These are phyloP conservation scores for Heterotis niloticus DNA, from an alignment of 2,113 vertebrate genomes.

Conservation along the genomic window DNA sequence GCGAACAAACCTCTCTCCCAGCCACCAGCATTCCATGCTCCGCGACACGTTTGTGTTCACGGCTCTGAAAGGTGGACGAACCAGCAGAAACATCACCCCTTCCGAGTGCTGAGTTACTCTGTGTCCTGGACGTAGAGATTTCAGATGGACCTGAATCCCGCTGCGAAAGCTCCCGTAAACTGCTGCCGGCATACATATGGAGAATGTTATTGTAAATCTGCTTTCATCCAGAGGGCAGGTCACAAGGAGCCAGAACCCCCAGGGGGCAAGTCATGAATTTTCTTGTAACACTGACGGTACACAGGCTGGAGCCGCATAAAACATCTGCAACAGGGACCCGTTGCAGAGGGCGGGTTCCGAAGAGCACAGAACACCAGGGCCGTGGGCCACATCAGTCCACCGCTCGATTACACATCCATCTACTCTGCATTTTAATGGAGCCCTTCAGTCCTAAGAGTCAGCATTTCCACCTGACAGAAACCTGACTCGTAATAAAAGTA, in stretches of 20 bases:
- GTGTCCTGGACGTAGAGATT: no score
- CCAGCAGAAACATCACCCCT: no score
- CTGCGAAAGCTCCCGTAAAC: neutral
- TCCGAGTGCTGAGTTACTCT: no score
- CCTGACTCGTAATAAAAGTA: neutral
- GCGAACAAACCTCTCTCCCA: no score
- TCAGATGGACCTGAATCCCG: no score
- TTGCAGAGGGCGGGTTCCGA: neutral
- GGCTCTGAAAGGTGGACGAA: no score
- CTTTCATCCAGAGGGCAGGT: neutral
- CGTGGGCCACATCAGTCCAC: neutral
- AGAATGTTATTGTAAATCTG: no score
- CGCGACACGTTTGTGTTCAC: no score
- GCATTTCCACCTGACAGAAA: slow-evolving; percentile 10
- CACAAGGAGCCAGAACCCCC: neutral
- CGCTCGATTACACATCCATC: slow-evolving; percentile 14
- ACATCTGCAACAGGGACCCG: neutral
- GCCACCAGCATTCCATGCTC: no score
- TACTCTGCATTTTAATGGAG: slow-evolving; percentile 9
- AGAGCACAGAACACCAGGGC: neutral
- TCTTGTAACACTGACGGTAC: neutral
- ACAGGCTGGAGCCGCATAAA: neutral
- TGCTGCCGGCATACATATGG: neutral
- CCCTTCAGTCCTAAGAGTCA: slow-evolving; percentile 13
- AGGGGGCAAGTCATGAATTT: neutral